phyloP scores from a whole-genome alignment of 2,113 vertebrate species.

The Trematocara nigrifrons region DNA sequence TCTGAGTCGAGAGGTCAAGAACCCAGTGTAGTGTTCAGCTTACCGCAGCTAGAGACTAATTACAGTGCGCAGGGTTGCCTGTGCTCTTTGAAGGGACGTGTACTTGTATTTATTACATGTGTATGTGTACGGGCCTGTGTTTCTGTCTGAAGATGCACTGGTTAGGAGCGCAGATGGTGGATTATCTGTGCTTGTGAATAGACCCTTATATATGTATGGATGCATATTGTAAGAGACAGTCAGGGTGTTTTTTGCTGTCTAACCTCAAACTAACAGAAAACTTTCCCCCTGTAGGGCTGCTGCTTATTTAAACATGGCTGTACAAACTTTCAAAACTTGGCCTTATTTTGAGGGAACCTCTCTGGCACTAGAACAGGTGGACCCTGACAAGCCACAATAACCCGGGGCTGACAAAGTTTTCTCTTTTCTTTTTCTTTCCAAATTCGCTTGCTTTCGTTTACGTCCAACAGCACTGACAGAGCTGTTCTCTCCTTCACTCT shows the following conservation, averaged over 20 bases:
- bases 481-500: neutral
- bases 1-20: slow-evolving; percentile 41
- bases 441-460: neutral
- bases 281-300: neutral
- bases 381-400: neutral
- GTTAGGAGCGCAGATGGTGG: neutral
- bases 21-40: slow-evolving; percentile 21
- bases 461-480: neutral
- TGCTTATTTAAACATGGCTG: neutral
- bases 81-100: neutral
- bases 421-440: neutral
- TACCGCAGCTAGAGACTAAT: slow-evolving; percentile 33
- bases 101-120: neutral
- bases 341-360: neutral
- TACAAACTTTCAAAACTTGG: neutral
- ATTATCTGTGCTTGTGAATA: slow-evolving; percentile 10
- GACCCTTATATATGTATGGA: neutral
- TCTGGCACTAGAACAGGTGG: slow-evolving; percentile 1
- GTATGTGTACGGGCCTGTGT: neutral
- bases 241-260: neutral
- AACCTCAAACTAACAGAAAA: neutral
- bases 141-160: slow-evolving; percentile 30
- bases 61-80: slow-evolving; percentile 5
- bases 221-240: neutral
- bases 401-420: neutral